A percentile compares a stretch with the other conserved stretches of the same genome.
Evolutionary conservation across 2,797 vertebrate genomes (phyloP).

Genomic region (Gobio occitaniae): DNA sequence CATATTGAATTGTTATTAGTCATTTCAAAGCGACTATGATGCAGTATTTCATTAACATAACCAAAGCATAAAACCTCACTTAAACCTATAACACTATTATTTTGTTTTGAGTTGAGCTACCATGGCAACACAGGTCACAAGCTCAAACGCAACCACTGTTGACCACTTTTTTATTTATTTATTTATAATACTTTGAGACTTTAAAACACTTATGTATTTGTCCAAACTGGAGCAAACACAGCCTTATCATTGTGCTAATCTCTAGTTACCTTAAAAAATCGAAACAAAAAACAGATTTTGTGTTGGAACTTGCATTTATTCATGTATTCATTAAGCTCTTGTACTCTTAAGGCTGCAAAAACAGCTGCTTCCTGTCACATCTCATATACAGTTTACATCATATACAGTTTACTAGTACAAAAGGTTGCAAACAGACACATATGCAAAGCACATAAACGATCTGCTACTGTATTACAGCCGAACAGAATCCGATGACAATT

Average conservation of each 20-base stretch:
- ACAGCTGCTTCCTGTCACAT: slow-evolving; percentile 48
- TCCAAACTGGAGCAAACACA: neutral
- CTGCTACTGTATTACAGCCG: slow-evolving; percentile 30
- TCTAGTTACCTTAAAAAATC: neutral
- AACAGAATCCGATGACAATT: slow-evolving; percentile 45
- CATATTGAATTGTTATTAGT: neutral
- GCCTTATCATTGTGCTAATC: neutral
- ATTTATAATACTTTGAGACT: neutral
- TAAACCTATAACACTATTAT: neutral
- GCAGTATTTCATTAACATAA: neutral
- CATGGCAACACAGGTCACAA: neutral
- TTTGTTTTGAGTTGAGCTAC: neutral
- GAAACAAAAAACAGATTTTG: slow-evolving; percentile 27
- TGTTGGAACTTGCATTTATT: slow-evolving; percentile 52
- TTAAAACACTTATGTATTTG: neutral
- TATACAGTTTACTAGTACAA: slow-evolving; percentile 48
- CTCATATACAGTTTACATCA: slow-evolving; percentile 20
- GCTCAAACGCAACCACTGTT: neutral
- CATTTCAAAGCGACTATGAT: neutral
- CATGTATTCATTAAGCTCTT: slow-evolving; percentile 54
- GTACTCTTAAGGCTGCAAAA: slow-evolving; percentile 53
- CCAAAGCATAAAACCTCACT: neutral
- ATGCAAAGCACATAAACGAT: slow-evolving; percentile 37
- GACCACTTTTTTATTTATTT: neutral
- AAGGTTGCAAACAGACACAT: slow-evolving; percentile 48